These are phyloP conservation scores for Acanthosepion pharaonis DNA, from an alignment of 2,888 invertebrate species.

Conservation along the genomic window DNA sequence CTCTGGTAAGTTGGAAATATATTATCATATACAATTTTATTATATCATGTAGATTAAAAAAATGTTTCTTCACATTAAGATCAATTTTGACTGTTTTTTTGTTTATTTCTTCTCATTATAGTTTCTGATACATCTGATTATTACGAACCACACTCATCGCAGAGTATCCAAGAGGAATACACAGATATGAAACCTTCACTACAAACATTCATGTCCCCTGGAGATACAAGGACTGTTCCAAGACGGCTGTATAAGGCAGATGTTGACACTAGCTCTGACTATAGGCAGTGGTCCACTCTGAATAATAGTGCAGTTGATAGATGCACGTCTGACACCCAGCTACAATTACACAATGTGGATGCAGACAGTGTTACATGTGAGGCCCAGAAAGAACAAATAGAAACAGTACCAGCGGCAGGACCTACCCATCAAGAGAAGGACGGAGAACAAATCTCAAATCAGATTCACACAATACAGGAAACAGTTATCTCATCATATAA, in stretches of 20 bases:
- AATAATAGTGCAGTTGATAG: background rate
- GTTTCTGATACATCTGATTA: background rate
- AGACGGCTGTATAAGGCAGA: background rate
- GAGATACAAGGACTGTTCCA: conserved; percentile 13
- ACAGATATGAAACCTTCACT: conserved; percentile 1
- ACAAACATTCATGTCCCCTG: background rate
- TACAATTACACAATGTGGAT: background rate
- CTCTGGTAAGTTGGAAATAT: background rate
- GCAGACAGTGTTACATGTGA: background rate
- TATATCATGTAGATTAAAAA: background rate
- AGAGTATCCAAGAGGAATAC: background rate
- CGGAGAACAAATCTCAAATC: background rate
- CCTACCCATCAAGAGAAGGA: background rate
- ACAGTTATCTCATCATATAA: background rate
- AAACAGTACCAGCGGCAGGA: background rate
- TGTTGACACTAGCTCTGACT: background rate
- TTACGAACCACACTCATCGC: background rate
- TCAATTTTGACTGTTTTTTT: background rate
- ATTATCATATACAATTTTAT: background rate
- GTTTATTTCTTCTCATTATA: background rate
- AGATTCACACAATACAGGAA: no score
- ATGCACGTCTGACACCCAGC: background rate
- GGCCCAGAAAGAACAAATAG: background rate
- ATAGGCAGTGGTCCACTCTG: background rate
- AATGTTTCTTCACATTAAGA: background rate